Base-by-base conservation (phyloP, 1,140 invertebrate species). In the Euura saliciscinereae region DNA sequence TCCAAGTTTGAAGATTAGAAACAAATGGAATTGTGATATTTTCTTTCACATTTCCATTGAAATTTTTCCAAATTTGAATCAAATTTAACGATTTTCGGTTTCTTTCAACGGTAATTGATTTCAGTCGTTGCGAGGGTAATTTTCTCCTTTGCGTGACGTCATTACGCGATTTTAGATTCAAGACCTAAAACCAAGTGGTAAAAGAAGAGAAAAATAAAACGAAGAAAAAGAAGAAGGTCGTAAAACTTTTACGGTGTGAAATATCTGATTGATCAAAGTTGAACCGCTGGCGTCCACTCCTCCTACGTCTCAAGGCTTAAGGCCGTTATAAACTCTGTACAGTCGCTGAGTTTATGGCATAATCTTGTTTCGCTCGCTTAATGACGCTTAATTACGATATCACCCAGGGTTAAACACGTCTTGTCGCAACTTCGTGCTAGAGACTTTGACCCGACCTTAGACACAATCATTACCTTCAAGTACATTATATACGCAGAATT, bases 251-350 rank as follows among this genome's bases (percentile, higher is more conserved):
- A 59, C 6, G 51, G 51, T 59, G 51, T 59, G 51, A 59, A 59
- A 59, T 59, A 59, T 59, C 51, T 59, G 51, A 59, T 59, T 59
- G 51, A 59, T 59, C 51, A 59, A 59, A 59, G 8, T 59, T n/a
- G 51, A 3, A 6, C 51, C 28, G 28, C 28, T 28, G 28, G 28
- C 28, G 28, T 28, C 28, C 28, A 28, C 28, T 28, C 28, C 28
- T 28, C 28, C 28, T 28, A n/a, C 8, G 8, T 59, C 13, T 59
- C 3, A 59, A 59, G 51, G 51, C 5, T 28, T 28, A 28, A 4
- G 3, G 3, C 5, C 51, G 51, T n/a, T 59, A n/a, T 59, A 59
- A 59, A 6, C 51, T 59, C 3, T 8, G 51, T 59, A 6, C 1
- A 28, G 28, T n/a, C 51, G 5, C 13, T 11, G 5, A 59, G 6